Percentiles rank a stretch among this genome's conserved stretches.
These are phyloP conservation scores for Triplophysa rosa DNA, from an alignment of 2,113 vertebrate genomes.

Conservation along the genomic window DNA sequence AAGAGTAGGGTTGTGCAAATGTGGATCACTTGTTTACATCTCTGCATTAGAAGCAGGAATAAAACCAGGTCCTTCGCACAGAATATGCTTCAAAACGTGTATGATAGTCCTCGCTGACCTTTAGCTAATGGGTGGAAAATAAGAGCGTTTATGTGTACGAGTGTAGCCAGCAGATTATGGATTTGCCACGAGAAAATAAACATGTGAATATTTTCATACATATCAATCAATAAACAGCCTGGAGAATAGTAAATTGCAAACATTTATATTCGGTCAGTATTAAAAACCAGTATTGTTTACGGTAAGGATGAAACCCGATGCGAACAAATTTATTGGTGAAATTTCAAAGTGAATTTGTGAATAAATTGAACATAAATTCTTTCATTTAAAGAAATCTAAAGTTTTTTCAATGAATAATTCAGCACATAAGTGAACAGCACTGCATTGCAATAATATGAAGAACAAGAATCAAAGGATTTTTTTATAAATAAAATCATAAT, in stretches of 20 bases:
- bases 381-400: no score
- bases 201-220: slow-evolving; percentile 1
- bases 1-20: no score
- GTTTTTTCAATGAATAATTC: no score
- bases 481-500: no score
- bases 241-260: neutral
- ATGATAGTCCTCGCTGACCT: neutral
- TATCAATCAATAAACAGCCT: neutral
- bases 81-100: neutral
- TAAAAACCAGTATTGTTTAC: no score
- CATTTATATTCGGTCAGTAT: neutral
- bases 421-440: no score
- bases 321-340: no score
- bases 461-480: no score
- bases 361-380: no score
- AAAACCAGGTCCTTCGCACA: neutral
- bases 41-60: neutral
- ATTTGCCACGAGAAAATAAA: slow-evolving; percentile 21
- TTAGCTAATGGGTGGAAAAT: neutral
- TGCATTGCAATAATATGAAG: no score
- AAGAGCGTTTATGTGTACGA: neutral
- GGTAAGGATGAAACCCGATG: no score
- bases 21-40: neutral
- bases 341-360: no score
- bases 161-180: neutral